A percentile compares a stretch with the other conserved stretches of the same genome.
These are phyloP conservation scores for Scrobipalpa atriplicella DNA, from an alignment of 2,888 invertebrate genomes.

Conservation along the genomic window DNA sequence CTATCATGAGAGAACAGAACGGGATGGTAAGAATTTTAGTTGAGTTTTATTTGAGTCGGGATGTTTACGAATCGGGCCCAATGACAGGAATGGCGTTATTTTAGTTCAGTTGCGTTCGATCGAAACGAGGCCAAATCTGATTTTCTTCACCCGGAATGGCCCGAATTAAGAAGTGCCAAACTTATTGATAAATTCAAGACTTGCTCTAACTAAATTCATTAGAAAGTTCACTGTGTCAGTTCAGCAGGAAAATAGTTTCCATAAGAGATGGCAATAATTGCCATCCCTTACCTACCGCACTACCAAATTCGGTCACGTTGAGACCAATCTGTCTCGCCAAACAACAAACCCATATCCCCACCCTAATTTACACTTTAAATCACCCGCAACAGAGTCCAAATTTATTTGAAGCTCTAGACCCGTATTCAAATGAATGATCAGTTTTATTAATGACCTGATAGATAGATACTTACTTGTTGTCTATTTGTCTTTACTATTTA, in stretches of 20 bases:
- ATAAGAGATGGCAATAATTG: too few species aligned
- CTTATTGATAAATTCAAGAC: neutral
- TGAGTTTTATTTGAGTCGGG: too few species aligned
- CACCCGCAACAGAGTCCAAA: neutral
- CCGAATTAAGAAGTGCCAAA: too few species aligned
- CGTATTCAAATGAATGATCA: constrained; percentile 6
- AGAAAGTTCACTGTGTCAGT: constrained; percentile 3
- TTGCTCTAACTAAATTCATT: neutral
- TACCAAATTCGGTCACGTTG: constrained; percentile 9
- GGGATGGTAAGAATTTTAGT: too few species aligned
- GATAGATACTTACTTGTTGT: neutral
- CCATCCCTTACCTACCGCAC: constrained; percentile 3
- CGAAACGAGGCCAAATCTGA: too few species aligned
- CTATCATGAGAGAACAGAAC: too few species aligned
- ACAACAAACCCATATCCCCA: neutral
- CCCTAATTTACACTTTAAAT: neutral
- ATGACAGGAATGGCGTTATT: too few species aligned
- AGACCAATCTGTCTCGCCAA: neutral
- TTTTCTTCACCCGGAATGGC: too few species aligned
- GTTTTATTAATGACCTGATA: constrained; percentile 3
- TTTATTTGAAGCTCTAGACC: neutral
- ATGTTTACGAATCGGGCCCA: too few species aligned
- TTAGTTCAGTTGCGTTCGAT: too few species aligned
- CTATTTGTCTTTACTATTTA: neutral
- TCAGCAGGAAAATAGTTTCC: neutral